These are phyloP conservation scores for Harpagus bidentatus DNA, from an alignment of 2,113 vertebrate species.

Conservation along the genomic window DNA sequence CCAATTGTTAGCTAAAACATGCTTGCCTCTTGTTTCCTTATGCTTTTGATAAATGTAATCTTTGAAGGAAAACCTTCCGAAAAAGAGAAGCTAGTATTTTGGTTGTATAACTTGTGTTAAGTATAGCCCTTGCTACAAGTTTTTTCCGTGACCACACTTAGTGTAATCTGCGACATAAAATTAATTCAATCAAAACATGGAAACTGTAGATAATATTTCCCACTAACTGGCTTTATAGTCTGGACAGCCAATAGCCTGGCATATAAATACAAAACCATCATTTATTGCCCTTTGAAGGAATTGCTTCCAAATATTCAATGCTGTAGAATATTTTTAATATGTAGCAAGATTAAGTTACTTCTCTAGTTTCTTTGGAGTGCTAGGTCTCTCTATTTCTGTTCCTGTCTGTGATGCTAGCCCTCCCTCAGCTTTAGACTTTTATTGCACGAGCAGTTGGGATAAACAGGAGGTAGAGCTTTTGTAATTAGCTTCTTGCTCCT, in stretches of 20 bases:
- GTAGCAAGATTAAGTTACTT: neutral
- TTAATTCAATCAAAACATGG: neutral
- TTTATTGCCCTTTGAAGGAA: neutral
- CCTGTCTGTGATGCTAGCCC: neutral
- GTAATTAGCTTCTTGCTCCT: neutral
- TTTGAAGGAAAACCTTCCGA: neutral
- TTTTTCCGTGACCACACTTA: neutral
- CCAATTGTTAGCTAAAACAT: neutral
- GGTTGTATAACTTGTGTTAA: neutral
- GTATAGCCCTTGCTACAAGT: neutral
- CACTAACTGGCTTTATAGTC: neutral
- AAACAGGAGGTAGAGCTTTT: neutral
- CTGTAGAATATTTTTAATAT: neutral
- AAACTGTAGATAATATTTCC: neutral
- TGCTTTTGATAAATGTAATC: neutral
- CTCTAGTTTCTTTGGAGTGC: neutral
- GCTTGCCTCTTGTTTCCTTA: neutral
- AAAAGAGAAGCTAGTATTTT: neutral
- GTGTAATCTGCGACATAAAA: neutral
- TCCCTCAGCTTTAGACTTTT: neutral
- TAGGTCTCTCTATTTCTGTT: neutral
- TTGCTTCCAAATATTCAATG: neutral
- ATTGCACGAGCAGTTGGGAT: neutral
- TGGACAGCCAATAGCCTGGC: neutral
- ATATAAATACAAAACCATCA: neutral